Base-by-base conservation (phyloP, 2,113 vertebrate species). In the Ceuthmochares aereus region DNA sequence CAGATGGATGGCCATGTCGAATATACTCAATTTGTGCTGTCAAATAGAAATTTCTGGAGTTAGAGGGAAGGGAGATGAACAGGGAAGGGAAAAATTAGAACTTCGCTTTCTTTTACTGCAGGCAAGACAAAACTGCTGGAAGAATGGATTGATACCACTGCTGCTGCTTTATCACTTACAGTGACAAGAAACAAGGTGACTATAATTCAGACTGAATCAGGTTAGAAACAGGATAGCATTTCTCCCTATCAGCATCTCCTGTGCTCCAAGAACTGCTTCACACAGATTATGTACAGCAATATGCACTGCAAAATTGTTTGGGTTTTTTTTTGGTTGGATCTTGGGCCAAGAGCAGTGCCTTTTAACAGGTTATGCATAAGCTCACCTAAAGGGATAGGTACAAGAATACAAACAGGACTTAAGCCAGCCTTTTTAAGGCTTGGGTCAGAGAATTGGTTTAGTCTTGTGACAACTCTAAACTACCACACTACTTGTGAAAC, bases 31-130 rank as follows among this genome's bases (percentile, higher is more conserved):
- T 90, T 90, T 82, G 58, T 76, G 69, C 80, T 93, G 93, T 94
- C 95, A 95, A 77, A 67, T 2, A 86, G 70, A 97, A 85, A 58
- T 92, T 96, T 94, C 92, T 94, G 68, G 54, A 91, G 45, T 85
- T 92, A 89, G 62, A 92, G 79, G 82, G 63, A 91, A 89, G 47
- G 75, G 73, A 62, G 87, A 80, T 52, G 54, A 69, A 59, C 89
- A 72, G 34, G 23, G 40, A 92, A 92, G 15, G 45, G 16, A 9
- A 86, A 96, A 94, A 92, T 58, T 40, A 93, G 58, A 94, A 72
- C 45, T 56, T 55, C 5, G 36, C 22, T 75, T 91, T 91, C 59
- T 84, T 64, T 58, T 23, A 87, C 58, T 72, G 23, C 62, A 87
- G 43, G 72, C 72, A 86, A 91, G 56, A 54, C 8, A 64, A 74